These are phyloP conservation scores for Micoletzkya japonica DNA, from an alignment of 2,888 invertebrate species.

Conservation along the genomic window DNA sequence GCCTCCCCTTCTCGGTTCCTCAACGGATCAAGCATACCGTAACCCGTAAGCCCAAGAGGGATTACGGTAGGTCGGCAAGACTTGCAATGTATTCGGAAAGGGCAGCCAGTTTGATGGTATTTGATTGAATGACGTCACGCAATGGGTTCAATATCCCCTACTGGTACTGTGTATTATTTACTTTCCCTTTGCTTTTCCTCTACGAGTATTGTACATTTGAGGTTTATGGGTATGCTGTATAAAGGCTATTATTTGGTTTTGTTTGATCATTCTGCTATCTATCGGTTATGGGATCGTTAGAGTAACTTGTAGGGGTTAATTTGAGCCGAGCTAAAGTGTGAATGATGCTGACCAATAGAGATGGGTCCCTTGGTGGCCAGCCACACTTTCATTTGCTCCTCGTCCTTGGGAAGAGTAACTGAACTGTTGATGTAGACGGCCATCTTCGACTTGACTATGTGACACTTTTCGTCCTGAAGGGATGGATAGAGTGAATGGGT, in stretches of 20 bases:
- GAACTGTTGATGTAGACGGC: constrained; percentile 62
- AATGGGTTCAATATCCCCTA: neutral
- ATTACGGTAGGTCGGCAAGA: constrained; percentile 18
- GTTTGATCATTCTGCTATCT: too few relatives aligned
- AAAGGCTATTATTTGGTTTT: too few relatives aligned
- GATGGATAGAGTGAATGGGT: neutral
- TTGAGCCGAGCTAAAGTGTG: too few relatives aligned
- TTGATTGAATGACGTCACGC: neutral
- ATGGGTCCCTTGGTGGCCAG: constrained; percentile 61
- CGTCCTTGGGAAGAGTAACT: constrained; percentile 57
- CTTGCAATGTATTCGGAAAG: constrained; percentile 22
- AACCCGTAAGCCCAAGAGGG: too few relatives aligned
- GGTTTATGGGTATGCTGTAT: too few relatives aligned
- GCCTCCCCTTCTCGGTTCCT: too few relatives aligned
- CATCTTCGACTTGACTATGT: constrained; percentile 31
- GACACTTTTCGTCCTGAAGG: constrained; percentile 34
- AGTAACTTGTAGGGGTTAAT: too few relatives aligned
- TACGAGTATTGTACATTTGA: too few relatives aligned
- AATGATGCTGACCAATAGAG: constrained; percentile 54
- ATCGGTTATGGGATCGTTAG: too few relatives aligned
- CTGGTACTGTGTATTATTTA: too few relatives aligned
- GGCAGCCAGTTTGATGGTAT: constrained; percentile 11
- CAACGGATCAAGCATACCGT: too few relatives aligned
- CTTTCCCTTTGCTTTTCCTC: too few relatives aligned
- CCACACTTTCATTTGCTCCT: constrained; percentile 57